These are phyloP conservation scores for Pteronura brasiliensis DNA, from an alignment of 2,113 vertebrate species.

Conservation along the genomic window DNA sequence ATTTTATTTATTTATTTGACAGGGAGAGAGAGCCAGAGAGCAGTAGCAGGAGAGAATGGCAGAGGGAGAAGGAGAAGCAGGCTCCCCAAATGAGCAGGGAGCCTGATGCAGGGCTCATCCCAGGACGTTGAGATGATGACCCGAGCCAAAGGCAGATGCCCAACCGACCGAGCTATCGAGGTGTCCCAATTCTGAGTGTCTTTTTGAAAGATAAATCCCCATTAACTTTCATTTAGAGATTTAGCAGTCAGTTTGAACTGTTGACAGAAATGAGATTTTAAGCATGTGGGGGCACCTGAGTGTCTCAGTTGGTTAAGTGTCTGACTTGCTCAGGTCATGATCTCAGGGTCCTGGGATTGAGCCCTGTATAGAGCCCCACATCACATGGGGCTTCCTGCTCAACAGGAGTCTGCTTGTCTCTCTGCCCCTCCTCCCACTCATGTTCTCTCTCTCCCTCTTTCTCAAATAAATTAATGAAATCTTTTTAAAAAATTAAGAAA, in stretches of 20 bases:
- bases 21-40: too few relatives aligned
- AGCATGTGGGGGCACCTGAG: not conserved
- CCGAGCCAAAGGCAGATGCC: too few relatives aligned
- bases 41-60: too few relatives aligned
- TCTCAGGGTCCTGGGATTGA: not conserved
- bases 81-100: too few relatives aligned
- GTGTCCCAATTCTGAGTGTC: not conserved
- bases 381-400: not conserved
- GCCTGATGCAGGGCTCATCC: too few relatives aligned
- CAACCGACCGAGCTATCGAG: too few relatives aligned
- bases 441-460: not conserved
- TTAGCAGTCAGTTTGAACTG: conserved; percentile 10
- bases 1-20: too few relatives aligned
- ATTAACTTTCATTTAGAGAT: conserved; percentile 32
- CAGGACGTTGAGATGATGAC: too few relatives aligned
- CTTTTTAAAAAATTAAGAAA: not conserved
- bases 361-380: not conserved
- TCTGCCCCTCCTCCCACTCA: not conserved
- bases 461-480: not conserved
- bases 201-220: not conserved
- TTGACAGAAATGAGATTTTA: conserved; percentile 36
- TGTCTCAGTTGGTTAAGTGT: not conserved
- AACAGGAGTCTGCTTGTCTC: not conserved
- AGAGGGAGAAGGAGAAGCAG: too few relatives aligned
- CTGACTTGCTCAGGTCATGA: not conserved